phyloP scores from a whole-genome alignment of 2,888 invertebrate species.

The Abscondita cerata region DNA sequence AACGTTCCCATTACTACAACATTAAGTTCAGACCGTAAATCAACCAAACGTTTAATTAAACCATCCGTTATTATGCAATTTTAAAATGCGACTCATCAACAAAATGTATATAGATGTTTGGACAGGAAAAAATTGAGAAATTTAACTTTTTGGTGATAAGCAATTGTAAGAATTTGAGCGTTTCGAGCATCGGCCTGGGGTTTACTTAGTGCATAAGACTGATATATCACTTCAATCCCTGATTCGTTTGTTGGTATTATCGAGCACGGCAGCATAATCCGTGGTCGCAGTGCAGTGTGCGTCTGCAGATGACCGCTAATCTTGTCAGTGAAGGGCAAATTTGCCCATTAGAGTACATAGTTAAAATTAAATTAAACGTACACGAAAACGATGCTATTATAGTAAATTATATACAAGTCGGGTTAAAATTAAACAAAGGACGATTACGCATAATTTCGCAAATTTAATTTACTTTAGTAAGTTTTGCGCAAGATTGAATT shows the following conservation, averaged over 20 bases:
- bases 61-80: slow-evolving; percentile 34
- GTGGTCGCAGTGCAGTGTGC: slow-evolving; percentile 48
- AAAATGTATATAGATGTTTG: slow-evolving; percentile 17
- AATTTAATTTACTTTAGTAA: neutral
- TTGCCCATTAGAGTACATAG: slow-evolving; percentile 24
- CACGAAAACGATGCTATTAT: neutral
- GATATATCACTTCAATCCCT: slow-evolving; percentile 53
- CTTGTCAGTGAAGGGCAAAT: slow-evolving; percentile 24
- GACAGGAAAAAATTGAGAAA: slow-evolving; percentile 16
- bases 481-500: neutral
- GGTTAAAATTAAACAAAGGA: slow-evolving; percentile 10
- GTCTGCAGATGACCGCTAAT: slow-evolving; percentile 44
- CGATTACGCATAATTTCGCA: neutral
- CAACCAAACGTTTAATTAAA: slow-evolving; percentile 34
- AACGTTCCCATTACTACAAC: slow-evolving; percentile 30
- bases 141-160: slow-evolving; percentile 1
- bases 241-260: slow-evolving; percentile 50
- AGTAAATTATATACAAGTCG: neutral
- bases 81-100: slow-evolving; percentile 27
- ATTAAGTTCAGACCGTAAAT: slow-evolving; percentile 33
- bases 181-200: slow-evolving; percentile 46
- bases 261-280: slow-evolving; percentile 47
- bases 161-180: slow-evolving; percentile 36
- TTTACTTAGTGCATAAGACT: slow-evolving; percentile 47
- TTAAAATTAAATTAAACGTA: slow-evolving; percentile 9